Conservation (phyloP, 30 jellyfish, hydroid and myxozoan species). For the Turritopsis rubra region DNA sequence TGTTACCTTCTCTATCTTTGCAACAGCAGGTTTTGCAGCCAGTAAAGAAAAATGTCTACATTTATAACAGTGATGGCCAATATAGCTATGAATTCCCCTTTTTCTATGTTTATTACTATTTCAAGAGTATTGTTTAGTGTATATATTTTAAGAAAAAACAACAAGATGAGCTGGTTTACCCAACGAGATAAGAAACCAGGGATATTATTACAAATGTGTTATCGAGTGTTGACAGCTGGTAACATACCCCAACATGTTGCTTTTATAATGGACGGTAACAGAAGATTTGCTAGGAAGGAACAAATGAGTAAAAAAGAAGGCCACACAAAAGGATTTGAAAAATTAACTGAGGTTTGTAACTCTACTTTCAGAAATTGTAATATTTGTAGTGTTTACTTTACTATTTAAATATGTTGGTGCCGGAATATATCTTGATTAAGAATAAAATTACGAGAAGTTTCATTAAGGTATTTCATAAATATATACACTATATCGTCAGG, state of each 20-base stretch:
- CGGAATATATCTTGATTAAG: too few relatives aligned
- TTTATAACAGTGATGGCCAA: too few relatives aligned
- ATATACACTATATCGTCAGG: too few relatives aligned
- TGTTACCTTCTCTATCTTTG: too few relatives aligned
- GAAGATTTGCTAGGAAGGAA: slow-evolving; percentile 78
- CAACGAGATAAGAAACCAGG: slow-evolving; percentile 62
- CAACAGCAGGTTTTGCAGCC: too few relatives aligned
- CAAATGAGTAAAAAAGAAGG: slow-evolving; percentile 53
- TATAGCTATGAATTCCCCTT: too few relatives aligned
- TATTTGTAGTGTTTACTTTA: neutral
- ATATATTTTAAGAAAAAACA: neutral
- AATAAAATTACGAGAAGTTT: too few relatives aligned
- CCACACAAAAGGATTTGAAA: slow-evolving; percentile 87
- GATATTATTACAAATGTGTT: slow-evolving; percentile 38
- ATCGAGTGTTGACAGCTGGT: slow-evolving; percentile 64
- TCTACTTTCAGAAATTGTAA: neutral
- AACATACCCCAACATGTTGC: slow-evolving; percentile 94
- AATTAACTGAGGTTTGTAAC: slow-evolving; percentile 66
- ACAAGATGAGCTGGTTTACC: slow-evolving; percentile 54
- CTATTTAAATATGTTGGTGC: too few relatives aligned
- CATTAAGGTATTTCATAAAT: too few relatives aligned
- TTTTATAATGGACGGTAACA: slow-evolving; percentile 95
- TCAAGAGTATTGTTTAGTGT: too few relatives aligned
- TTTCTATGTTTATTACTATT: too few relatives aligned
- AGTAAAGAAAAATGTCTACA: too few relatives aligned